phyloP scores from a whole-genome alignment of 2,888 invertebrate species.

The Stomorhina lunata region DNA sequence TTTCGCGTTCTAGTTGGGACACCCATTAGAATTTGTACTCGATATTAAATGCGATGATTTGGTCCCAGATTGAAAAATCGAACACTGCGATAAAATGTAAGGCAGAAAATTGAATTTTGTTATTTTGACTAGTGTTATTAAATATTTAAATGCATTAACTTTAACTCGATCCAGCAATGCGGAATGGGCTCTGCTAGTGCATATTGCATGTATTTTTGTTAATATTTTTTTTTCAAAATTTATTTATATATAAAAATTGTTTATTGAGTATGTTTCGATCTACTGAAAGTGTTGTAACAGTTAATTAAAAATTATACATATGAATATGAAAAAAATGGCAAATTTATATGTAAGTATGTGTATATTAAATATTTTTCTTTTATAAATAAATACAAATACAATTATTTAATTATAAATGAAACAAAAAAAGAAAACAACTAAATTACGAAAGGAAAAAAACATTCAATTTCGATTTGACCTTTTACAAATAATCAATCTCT shows the following conservation, averaged over 20 bases:
- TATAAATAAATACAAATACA: neutral
- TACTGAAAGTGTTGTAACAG: conserved; percentile 21
- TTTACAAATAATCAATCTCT: neutral
- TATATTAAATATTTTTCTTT: neutral
- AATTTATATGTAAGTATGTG: neutral
- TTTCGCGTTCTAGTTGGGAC: no score
- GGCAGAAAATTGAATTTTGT: no score
- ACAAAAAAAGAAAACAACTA: neutral
- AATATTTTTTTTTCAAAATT: neutral
- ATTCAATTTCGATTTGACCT: conserved; percentile 18
- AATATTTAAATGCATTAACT: no score
- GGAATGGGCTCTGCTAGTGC: no score
- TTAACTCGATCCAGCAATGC: no score
- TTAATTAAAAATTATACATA: neutral
- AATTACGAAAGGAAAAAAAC: conserved; percentile 1
- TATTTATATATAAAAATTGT: conserved; percentile 30
- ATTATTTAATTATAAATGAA: neutral
- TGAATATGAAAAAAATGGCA: neutral
- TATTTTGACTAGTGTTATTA: no score
- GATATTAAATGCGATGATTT: no score
- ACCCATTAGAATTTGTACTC: no score
- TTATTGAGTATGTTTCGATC: conserved; percentile 28
- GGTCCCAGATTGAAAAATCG: no score
- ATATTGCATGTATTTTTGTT: neutral
- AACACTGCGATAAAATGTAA: no score